phyloP scores from a whole-genome alignment of 2,797 vertebrate species.

The Gallinago nigripennis region DNA sequence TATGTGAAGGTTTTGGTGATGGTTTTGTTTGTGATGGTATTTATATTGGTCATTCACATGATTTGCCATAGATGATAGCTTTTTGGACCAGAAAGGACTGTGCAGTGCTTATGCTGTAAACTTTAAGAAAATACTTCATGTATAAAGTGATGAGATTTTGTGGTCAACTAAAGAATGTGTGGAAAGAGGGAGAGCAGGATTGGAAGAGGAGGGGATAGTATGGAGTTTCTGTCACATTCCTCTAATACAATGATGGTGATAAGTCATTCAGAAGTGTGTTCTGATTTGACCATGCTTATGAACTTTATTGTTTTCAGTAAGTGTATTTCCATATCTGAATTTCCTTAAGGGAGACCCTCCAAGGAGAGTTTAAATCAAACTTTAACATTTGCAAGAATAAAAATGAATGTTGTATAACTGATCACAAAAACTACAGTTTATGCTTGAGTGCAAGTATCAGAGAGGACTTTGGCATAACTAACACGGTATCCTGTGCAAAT shows the following conservation, averaged over 20 bases:
- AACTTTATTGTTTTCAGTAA: not conserved
- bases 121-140: not conserved
- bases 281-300: not conserved
- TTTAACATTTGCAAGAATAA: not conserved
- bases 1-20: not conserved
- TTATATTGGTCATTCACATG: rapidly evolving
- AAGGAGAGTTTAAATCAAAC: not conserved
- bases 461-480: slow-evolving; percentile 7
- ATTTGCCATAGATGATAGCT: not conserved
- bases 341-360: not conserved
- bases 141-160: not conserved
- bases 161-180: not conserved
- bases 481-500: slow-evolving; percentile 1
- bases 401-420: not conserved
- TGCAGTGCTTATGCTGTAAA: not conserved
- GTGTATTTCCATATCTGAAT: not conserved
- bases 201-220: not conserved
- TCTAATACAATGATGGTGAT: not conserved
- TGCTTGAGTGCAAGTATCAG: not conserved
- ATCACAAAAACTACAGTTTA: not conserved
- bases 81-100: not conserved
- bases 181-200: not conserved
- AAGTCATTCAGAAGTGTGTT: not conserved
- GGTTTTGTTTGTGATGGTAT: not conserved
- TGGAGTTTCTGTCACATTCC: not conserved